These are phyloP conservation scores for Criorhina ranunculi DNA, from an alignment of 2,888 invertebrate genomes.

Conservation along the genomic window DNA sequence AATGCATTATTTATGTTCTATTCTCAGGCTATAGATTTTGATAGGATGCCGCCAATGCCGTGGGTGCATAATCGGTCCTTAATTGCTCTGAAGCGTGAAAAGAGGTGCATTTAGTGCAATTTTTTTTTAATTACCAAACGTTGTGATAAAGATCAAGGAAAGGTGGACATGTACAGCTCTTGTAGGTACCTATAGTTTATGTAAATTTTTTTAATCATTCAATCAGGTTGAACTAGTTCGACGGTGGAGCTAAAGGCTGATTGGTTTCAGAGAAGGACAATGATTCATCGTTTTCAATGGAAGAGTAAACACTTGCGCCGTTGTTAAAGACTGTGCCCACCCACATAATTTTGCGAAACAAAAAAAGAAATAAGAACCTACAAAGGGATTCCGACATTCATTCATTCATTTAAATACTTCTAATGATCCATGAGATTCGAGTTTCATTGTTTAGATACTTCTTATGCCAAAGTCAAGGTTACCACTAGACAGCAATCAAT, in stretches of 20 bases:
- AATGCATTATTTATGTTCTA: slow-evolving; percentile 75
- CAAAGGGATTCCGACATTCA: slow-evolving; percentile 38
- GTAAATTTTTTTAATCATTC: slow-evolving; percentile 51
- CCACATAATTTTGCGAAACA: slow-evolving; percentile 20
- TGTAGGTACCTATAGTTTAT: slow-evolving; percentile 49
- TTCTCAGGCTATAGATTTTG: slow-evolving; percentile 22
- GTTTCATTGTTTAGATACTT: slow-evolving; percentile 43
- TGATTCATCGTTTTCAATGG: background rate
- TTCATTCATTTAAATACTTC: slow-evolving; percentile 12
- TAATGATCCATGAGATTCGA: slow-evolving; percentile 56
- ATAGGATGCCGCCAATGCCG: slow-evolving; percentile 48
- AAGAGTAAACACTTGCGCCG: background rate
- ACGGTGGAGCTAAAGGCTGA: no score
- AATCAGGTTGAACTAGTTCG: no score
- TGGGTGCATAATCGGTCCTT: slow-evolving; percentile 55
- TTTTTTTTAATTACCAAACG: slow-evolving; percentile 58
- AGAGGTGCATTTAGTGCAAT: slow-evolving; percentile 42
- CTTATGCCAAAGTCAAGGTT: slow-evolving; percentile 47
- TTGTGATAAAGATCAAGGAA: slow-evolving; percentile 40
- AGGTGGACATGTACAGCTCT: background rate
- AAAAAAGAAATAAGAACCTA: slow-evolving; percentile 2
- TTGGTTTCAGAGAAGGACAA: background rate
- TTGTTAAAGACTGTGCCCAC: slow-evolving; percentile 16
- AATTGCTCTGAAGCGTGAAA: slow-evolving; percentile 58
- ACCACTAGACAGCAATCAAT: slow-evolving; percentile 24